phyloP scores from a whole-genome alignment of 1,140 invertebrate genomes.

The Caenorhabditis tropicalis region DNA sequence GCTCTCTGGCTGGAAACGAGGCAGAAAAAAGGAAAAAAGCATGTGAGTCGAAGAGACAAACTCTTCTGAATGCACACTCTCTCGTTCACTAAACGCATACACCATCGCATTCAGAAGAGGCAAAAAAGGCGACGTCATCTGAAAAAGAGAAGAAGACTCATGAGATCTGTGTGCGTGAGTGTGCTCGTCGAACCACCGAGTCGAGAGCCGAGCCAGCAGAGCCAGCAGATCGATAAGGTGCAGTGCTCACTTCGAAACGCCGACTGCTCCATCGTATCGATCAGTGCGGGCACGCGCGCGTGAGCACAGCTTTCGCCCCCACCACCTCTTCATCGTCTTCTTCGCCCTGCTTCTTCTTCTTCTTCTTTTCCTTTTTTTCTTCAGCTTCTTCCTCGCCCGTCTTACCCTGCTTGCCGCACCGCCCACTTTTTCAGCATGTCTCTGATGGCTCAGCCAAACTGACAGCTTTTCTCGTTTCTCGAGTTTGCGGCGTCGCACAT shows the following conservation, averaged over 20 bases:
- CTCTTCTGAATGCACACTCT: not conserved
- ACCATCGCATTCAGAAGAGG: constrained; percentile 6
- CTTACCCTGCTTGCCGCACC: not conserved
- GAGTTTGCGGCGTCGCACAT: not conserved
- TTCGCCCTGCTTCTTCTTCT: not conserved
- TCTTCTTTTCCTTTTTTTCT: not conserved
- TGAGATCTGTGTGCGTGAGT: constrained; percentile 32
- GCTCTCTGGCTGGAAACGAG: constrained; percentile 28
- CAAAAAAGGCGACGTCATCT: constrained; percentile 34
- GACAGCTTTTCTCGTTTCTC: constrained; percentile 9
- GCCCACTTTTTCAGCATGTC: constrained; percentile 32
- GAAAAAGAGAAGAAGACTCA: constrained; percentile 18
- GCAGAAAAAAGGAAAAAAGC: constrained; percentile 26
- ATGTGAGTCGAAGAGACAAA: constrained; percentile 27
- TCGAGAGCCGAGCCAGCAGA: not conserved
- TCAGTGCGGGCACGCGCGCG: constrained; percentile 22
- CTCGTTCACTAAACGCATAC: not conserved
- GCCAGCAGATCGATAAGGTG: constrained; percentile 17
- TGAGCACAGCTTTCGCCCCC: constrained; percentile 38
- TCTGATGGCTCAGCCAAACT: constrained; percentile 20
- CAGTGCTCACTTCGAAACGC: constrained; percentile 1
- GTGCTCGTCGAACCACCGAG: constrained; percentile 7
- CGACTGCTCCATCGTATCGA: constrained; percentile 34
- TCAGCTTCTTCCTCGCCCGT: not conserved
- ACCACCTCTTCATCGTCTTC: constrained; percentile 38